phyloP scores from a whole-genome alignment of 2,797 vertebrate genomes.

The Dallia pectoralis region DNA sequence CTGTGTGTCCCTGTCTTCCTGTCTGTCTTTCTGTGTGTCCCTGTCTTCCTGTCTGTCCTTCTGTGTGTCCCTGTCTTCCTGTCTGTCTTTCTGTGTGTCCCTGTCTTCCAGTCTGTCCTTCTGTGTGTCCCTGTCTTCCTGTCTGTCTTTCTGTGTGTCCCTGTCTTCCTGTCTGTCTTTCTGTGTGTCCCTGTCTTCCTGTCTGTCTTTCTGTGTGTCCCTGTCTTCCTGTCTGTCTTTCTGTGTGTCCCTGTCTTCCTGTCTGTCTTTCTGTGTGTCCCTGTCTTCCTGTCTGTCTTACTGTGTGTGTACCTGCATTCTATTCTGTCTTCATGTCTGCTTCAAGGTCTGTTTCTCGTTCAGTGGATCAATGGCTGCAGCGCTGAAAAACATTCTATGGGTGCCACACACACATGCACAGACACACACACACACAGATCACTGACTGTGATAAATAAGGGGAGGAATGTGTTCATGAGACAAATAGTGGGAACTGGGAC shows the following conservation, averaged over 20 bases:
- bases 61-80: slow-evolving; percentile 1
- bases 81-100: slow-evolving; percentile 7
- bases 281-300: not conserved
- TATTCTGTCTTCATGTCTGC: not conserved
- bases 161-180: not conserved
- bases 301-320: slow-evolving; percentile 11
- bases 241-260: not conserved
- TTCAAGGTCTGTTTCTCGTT: slow-evolving; percentile 43
- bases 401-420: slow-evolving; percentile 31
- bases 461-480: slow-evolving; percentile 24
- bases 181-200: not conserved
- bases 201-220: not conserved
- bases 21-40: not conserved
- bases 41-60: slow-evolving; percentile 7
- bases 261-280: not conserved
- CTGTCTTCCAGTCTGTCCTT: not conserved
- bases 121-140: too few relatives aligned
- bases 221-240: too few relatives aligned
- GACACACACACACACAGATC: not conserved
- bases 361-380: slow-evolving; percentile 19
- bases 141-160: not conserved
- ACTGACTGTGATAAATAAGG: slow-evolving; percentile 51
- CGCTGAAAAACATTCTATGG: slow-evolving; percentile 49
- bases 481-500: slow-evolving; percentile 38
- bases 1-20: slow-evolving; percentile 63